Conservation (phyloP, 2,113 vertebrate genomes). For the Pandion haliaetus region DNA sequence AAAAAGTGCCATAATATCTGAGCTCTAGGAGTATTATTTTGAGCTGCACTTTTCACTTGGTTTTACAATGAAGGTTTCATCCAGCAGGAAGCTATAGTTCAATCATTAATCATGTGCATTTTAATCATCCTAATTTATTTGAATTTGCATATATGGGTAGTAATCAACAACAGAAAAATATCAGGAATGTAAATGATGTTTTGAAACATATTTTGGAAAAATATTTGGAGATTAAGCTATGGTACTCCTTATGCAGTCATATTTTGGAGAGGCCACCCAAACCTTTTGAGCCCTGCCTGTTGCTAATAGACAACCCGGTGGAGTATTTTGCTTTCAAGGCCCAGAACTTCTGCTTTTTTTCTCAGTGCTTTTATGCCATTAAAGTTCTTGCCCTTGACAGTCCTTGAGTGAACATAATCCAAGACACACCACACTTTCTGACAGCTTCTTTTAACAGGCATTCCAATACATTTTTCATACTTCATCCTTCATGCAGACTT, state of each 20-base stretch:
- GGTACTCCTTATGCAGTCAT: not conserved
- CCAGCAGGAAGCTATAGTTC: not conserved
- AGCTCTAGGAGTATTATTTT: not conserved
- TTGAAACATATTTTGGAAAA: not conserved
- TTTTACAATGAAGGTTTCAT: not conserved
- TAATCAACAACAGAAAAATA: not conserved
- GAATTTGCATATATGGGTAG: not conserved
- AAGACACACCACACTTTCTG: slow-evolving; percentile 31
- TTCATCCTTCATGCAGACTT: slow-evolving; percentile 47
- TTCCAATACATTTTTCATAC: slow-evolving; percentile 48
- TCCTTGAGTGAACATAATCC: slow-evolving; percentile 31
- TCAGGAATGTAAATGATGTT: not conserved
- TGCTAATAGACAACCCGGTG: not conserved
- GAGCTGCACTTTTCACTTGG: not conserved
- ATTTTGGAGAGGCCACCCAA: not conserved
- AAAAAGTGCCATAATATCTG: not conserved
- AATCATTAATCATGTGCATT: not conserved
- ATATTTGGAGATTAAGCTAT: not conserved
- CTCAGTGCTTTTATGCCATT: slow-evolving; percentile 18
- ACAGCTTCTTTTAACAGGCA: slow-evolving; percentile 46
- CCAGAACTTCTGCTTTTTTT: not conserved
- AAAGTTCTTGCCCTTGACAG: slow-evolving; percentile 29
- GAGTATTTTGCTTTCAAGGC: not conserved
- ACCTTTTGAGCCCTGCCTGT: not conserved
- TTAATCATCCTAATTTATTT: not conserved